Conservation (phyloP, 1,140 invertebrate species). For the Triops longicaudatus region DNA sequence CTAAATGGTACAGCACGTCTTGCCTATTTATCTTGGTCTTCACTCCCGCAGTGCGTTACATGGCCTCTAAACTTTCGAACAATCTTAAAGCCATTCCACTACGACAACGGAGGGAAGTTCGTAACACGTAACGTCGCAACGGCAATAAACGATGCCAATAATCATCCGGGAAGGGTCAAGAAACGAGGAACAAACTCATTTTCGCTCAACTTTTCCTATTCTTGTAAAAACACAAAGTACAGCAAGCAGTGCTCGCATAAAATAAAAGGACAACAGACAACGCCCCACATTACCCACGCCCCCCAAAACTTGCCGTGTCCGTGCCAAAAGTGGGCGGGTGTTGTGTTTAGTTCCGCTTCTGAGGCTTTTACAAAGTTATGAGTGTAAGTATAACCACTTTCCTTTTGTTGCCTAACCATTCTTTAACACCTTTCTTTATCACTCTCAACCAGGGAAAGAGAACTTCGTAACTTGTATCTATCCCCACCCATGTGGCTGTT, state of each 20-base stretch:
- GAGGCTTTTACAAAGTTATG: too few relatives aligned
- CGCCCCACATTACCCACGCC: too few relatives aligned
- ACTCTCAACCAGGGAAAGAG: too few relatives aligned
- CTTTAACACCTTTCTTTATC: too few relatives aligned
- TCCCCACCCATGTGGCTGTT: neutral
- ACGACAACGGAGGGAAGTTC: neutral
- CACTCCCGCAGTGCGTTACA: conserved; percentile 10
- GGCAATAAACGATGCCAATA: conserved; percentile 3
- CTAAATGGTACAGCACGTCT: conserved; percentile 7
- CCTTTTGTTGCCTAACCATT: too few relatives aligned
- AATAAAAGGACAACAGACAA: too few relatives aligned
- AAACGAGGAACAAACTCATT: neutral
- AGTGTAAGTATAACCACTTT: too few relatives aligned
- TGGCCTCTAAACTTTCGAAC: neutral
- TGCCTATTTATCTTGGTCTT: conserved; percentile 9
- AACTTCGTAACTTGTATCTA: neutral
- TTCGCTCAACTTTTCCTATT: neutral
- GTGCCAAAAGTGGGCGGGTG: too few relatives aligned
- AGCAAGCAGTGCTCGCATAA: too few relatives aligned
- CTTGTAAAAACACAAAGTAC: too few relatives aligned
- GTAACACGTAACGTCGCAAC: neutral
- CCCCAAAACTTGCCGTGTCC: too few relatives aligned
- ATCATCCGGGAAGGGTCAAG: neutral
- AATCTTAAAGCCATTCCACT: neutral
- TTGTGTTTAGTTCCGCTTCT: too few relatives aligned